Evolutionary conservation across 2,797 vertebrate species (phyloP).

Genomic region (Hippocampus kuda): DNA sequence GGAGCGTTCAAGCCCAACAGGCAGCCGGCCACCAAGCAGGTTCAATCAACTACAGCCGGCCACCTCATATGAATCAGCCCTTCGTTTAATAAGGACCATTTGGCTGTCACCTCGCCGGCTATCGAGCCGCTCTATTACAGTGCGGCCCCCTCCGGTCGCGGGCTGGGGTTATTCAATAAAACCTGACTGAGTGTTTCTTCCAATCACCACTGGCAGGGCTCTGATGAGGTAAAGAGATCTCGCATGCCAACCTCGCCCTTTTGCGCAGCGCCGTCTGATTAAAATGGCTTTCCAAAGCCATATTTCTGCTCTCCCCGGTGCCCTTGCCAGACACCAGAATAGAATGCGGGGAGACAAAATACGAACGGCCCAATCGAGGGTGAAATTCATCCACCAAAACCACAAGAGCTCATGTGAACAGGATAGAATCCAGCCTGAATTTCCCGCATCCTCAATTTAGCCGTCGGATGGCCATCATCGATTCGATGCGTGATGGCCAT

Average conservation of each 20-base stretch:
- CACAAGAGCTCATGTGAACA: slow-evolving; percentile 40
- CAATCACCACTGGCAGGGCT: slow-evolving; percentile 63
- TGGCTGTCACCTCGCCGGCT: slow-evolving; percentile 55
- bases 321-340: slow-evolving; percentile 35
- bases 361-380: slow-evolving; percentile 52
- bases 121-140: slow-evolving; percentile 55
- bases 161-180: slow-evolving; percentile 64
- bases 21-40: slow-evolving; percentile 45
- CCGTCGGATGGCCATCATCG: slow-evolving; percentile 7
- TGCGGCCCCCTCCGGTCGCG: slow-evolving; percentile 53
- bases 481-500: slow-evolving; percentile 21
- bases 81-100: slow-evolving; percentile 62
- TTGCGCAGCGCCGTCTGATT: slow-evolving; percentile 52
- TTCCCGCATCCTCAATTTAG: no score
- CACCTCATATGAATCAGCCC: slow-evolving; percentile 53
- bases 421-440: not conserved
- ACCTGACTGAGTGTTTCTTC: slow-evolving; percentile 63
- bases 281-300: slow-evolving; percentile 61
- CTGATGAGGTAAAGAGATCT: slow-evolving; percentile 65
- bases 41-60: slow-evolving; percentile 43
- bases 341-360: slow-evolving; percentile 40
- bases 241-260: slow-evolving; percentile 54
- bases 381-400: slow-evolving; percentile 47
- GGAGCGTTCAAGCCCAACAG: slow-evolving; percentile 32
- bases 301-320: slow-evolving; percentile 51